These are phyloP conservation scores for Sphaeramia orbicularis DNA, from an alignment of 2,797 vertebrate genomes.

Conservation along the genomic window DNA sequence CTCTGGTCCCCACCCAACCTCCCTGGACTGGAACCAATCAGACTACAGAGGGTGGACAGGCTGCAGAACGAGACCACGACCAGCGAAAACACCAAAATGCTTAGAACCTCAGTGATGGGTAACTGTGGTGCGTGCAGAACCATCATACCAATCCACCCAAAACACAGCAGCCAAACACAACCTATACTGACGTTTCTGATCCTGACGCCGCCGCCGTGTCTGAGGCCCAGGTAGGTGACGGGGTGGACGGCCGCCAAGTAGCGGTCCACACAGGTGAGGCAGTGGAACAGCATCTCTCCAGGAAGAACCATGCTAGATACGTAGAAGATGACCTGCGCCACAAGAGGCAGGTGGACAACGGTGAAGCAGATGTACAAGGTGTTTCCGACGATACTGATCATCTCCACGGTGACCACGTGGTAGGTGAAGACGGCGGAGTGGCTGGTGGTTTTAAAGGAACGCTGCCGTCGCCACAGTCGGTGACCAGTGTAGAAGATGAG, in stretches of 20 bases:
- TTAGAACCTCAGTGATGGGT: too few relatives aligned
- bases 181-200: constrained; percentile 12
- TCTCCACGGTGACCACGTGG: constrained; percentile 9
- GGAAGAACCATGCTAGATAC: accelerated
- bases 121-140: accelerated
- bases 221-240: constrained; percentile 26
- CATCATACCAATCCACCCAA: accelerated
- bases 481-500: background rate
- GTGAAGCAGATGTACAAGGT: background rate
- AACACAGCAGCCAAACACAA: constrained; percentile 26
- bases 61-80: too few relatives aligned
- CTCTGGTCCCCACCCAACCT: background rate
- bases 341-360: background rate
- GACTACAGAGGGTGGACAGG: too few relatives aligned
- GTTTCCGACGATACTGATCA: background rate
- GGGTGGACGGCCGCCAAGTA: constrained; percentile 52
- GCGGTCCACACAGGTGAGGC: constrained; percentile 44
- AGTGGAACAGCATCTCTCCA: constrained; percentile 14
- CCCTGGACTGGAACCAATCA: background rate
- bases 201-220: background rate
- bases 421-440: constrained; percentile 10
- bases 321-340: background rate
- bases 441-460: background rate
- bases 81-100: background rate
- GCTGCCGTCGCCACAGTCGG: background rate